Conservation (phyloP, 1,140 invertebrate genomes). For the Magallana angulata region DNA sequence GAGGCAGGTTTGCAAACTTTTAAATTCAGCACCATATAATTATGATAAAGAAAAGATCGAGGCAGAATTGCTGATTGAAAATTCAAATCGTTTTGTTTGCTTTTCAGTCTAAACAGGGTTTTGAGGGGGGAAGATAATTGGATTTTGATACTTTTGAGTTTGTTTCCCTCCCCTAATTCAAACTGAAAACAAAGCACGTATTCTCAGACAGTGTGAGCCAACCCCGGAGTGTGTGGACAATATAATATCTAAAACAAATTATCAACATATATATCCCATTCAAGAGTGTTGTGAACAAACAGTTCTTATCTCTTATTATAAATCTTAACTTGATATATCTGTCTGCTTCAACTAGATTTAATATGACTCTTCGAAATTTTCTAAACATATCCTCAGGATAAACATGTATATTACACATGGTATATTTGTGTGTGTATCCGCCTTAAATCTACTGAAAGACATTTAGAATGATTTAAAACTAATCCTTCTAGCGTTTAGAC, state of each 20-base stretch:
- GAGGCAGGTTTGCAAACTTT: too few species aligned
- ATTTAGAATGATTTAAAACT: slow-evolving; percentile 32
- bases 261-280: slow-evolving; percentile 3
- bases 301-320: background rate
- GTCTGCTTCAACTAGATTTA: slow-evolving; percentile 6
- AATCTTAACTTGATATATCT: background rate
- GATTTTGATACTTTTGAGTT: too few species aligned
- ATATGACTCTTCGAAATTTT: background rate
- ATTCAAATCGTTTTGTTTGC: too few species aligned
- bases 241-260: background rate
- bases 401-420: background rate
- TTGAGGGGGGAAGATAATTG: too few species aligned
- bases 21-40: too few species aligned
- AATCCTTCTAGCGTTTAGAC: slow-evolving; percentile 24
- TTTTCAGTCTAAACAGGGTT: too few species aligned
- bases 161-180: too few species aligned
- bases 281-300: background rate
- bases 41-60: too few species aligned
- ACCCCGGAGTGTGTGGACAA: background rate
- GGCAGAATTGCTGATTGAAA: too few species aligned
- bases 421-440: slow-evolving; percentile 4
- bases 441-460: slow-evolving; percentile 9
- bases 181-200: too few species aligned
- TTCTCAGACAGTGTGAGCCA: background rate
- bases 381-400: slow-evolving; percentile 12